Base-by-base conservation (phyloP, 2,888 invertebrate species). In the Pseudolycoriella hygida region DNA sequence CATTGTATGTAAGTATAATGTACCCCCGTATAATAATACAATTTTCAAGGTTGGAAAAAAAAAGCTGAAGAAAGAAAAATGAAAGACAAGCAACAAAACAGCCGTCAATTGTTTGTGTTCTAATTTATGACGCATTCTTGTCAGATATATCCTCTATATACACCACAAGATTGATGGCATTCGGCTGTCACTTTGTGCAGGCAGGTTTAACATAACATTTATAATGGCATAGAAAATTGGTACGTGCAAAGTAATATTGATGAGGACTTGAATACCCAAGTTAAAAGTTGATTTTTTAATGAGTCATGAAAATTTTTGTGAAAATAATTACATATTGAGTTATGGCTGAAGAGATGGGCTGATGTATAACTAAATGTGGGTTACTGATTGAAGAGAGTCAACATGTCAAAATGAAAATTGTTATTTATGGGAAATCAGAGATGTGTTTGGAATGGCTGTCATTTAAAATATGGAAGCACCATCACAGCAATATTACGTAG, bases 61-160 rank as follows among this genome's bases (percentile, higher is more conserved):
- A 25, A 25, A 25, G 25, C 8, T 25, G 25, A 25, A 25, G 5
- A 25, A 25, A 25, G 25, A 34, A 34, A 34, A 34, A 34, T 12
- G 34, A 34, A 34, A 34, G n/a, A 14, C 34, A 34, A 25, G 34
- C 34, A 34, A 14, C 34, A 34, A 34, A 34, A 34, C 34, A 34
- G 34, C 43, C 43, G 38, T 43, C 43, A 43, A 43, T 43, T 43
- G 43, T 34, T 43, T 43, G 43, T 43, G 43, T 37, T 44, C 44
- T 44, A 44, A 44, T 44, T 44, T 44, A 44, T 44, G 44, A 44
- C 44, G 44, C 44, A 40, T 40, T 44, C 44, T 40, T 44, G 44
- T 44, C 44, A 44, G 39, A 44, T 44, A 44, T 44, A 44, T 44
- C 44, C 44, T 44, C 39, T 39, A 39, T 40, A 39, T 20, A 44